phyloP scores from a whole-genome alignment of 2,113 vertebrate genomes.

The Brachionichthys hirsutus region DNA sequence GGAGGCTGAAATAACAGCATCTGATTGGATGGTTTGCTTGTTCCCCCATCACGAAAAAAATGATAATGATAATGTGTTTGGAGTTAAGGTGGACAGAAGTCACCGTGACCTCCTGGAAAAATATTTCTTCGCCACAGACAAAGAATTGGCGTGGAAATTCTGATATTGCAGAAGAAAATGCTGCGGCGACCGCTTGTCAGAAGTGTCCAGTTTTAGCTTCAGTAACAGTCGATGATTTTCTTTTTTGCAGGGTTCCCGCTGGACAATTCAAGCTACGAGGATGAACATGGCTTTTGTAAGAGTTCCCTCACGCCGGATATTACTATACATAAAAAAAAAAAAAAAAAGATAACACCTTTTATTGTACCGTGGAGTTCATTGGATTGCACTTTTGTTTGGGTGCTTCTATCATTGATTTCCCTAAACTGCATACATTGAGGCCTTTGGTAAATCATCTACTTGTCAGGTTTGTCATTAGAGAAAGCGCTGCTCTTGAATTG shows the following conservation, averaged over 20 bases:
- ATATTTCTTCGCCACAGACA: no score
- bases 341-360: constrained; percentile 17
- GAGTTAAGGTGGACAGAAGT: no score
- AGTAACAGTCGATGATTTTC: constrained; percentile 20
- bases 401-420: neutral
- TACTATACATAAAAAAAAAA: no score
- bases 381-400: constrained; percentile 5
- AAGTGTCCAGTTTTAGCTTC: no score
- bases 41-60: no score
- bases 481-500: neutral
- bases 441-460: constrained; percentile 3
- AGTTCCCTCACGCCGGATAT: neutral
- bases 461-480: neutral
- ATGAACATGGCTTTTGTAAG: constrained; percentile 96
- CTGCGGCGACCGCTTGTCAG: no score
- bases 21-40: no score
- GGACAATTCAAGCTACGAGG: constrained; percentile 93
- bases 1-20: no score
- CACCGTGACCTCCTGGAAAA: no score
- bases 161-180: no score
- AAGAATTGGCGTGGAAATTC: no score
- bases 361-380: neutral
- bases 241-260: constrained; percentile 89
- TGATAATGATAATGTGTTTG: no score
- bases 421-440: constrained; percentile 8